A percentile compares a stretch with the other conserved stretches of the same genome.
These are phyloP conservation scores for Poeciliopsis infans DNA, from an alignment of 2,797 vertebrate genomes.

Conservation along the genomic window DNA sequence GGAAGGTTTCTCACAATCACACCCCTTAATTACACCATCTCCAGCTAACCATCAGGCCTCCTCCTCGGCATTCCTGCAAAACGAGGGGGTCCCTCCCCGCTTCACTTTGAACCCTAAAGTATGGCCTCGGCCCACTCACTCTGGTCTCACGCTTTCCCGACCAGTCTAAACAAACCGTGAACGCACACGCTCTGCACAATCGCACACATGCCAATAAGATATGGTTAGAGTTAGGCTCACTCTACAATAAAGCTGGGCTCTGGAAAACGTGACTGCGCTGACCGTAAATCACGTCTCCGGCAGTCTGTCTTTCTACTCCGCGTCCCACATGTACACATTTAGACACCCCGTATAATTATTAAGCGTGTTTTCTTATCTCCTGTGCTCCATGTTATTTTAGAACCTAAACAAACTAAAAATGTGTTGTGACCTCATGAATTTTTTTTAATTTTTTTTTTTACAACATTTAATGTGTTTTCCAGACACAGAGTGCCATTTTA, in stretches of 20 bases:
- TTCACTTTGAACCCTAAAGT: conserved; percentile 79
- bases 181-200: conserved; percentile 43
- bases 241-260: conserved; percentile 33
- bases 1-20: conserved; percentile 81
- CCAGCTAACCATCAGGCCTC: conserved; percentile 79
- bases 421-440: background rate
- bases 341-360: conserved; percentile 25
- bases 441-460: too few species aligned
- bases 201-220: conserved; percentile 69
- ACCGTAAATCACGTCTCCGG: conserved; percentile 24
- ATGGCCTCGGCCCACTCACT: conserved; percentile 79
- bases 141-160: conserved; percentile 80
- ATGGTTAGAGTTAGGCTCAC: conserved; percentile 54
- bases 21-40: conserved; percentile 85
- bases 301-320: conserved; percentile 7
- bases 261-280: conserved; percentile 18
- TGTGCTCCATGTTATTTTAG: conserved; percentile 31
- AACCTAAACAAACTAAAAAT: background rate
- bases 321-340: conserved; percentile 14
- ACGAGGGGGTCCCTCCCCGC: conserved; percentile 77
- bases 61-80: conserved; percentile 80
- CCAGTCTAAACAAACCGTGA: conserved; percentile 80
- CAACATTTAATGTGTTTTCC: too few species aligned
- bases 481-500: too few species aligned
- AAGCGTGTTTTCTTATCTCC: conserved; percentile 2